A percentile compares a stretch with the other conserved stretches of the same genome.
phyloP scores from a whole-genome alignment of 2,113 vertebrate species.

The Semnornis frantzii region DNA sequence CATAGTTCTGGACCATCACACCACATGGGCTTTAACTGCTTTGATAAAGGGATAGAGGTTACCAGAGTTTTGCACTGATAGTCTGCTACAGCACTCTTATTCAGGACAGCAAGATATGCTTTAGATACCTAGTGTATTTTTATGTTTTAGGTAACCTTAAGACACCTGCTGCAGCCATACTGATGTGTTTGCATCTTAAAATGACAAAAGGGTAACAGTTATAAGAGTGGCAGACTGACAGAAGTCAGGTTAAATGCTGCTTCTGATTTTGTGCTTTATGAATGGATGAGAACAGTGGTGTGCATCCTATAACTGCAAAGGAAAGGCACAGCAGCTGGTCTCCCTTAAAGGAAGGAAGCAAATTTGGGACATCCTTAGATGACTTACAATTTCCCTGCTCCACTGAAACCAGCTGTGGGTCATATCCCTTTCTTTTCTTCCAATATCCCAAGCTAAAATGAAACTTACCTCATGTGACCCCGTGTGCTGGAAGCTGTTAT shows the following conservation, averaged over 20 bases:
- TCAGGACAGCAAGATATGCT: not conserved
- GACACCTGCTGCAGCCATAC: not conserved
- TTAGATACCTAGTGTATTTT: not conserved
- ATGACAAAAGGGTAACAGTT: not conserved
- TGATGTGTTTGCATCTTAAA: not conserved
- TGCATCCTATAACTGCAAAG: not conserved
- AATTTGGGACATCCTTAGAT: not conserved
- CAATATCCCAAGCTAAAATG: not conserved
- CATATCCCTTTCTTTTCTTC: not conserved
- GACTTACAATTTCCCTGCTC: not conserved
- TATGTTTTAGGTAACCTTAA: not conserved
- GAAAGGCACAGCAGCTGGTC: not conserved
- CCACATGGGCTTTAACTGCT: not conserved
- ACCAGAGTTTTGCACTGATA: not conserved
- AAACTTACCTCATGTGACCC: slow-evolving; percentile 4
- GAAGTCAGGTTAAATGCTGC: not conserved
- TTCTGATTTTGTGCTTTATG: not conserved
- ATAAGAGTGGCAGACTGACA: not conserved
- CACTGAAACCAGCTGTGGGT: not conserved
- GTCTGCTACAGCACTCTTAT: not conserved
- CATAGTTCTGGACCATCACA: not conserved
- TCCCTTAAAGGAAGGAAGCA: not conserved
- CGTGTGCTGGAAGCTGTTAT: not conserved
- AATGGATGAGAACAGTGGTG: not conserved
- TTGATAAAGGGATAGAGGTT: not conserved